Evolutionary conservation across 2,113 vertebrate species (phyloP).

Genomic region (Sorex araneus): DNA sequence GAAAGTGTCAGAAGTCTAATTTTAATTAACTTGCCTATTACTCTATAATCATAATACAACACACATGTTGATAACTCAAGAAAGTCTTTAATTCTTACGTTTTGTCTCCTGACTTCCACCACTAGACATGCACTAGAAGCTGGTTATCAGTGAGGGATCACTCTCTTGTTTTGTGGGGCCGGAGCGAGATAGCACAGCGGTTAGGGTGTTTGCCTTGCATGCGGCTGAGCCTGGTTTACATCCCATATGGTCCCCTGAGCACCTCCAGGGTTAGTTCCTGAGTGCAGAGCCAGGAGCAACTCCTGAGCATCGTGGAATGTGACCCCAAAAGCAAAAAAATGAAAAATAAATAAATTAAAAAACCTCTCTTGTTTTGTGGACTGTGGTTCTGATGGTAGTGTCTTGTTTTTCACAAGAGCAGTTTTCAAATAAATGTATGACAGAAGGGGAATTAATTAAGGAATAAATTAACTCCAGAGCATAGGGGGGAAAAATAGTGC

Average conservation of each 20-base stretch:
- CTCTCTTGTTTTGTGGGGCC: background rate
- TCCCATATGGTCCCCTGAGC: too few relatives aligned
- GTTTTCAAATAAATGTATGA: slow-evolving; percentile 69
- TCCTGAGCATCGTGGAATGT: too few relatives aligned
- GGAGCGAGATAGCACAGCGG: too few relatives aligned
- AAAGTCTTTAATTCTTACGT: background rate
- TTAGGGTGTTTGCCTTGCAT: too few relatives aligned
- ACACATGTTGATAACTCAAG: slow-evolving; percentile 14
- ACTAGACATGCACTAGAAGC: background rate
- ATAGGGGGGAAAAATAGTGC: slow-evolving; percentile 42
- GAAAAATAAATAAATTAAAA: too few relatives aligned
- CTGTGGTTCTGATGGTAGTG: background rate
- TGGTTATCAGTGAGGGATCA: background rate
- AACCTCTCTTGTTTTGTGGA: background rate
- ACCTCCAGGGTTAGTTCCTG: too few relatives aligned
- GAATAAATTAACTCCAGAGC: slow-evolving; percentile 65
- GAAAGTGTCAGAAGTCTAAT: rapidly evolving
- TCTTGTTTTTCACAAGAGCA: slow-evolving; percentile 54
- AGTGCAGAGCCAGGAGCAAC: too few relatives aligned
- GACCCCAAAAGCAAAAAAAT: too few relatives aligned
- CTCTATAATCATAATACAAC: slow-evolving; percentile 27
- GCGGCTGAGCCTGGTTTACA: too few relatives aligned
- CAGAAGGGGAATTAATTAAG: slow-evolving; percentile 74
- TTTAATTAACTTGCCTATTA: background rate
- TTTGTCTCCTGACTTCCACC: background rate